phyloP scores from a whole-genome alignment of 92 coral and sea anemone genomes.

The Parazoanthus darwini region DNA sequence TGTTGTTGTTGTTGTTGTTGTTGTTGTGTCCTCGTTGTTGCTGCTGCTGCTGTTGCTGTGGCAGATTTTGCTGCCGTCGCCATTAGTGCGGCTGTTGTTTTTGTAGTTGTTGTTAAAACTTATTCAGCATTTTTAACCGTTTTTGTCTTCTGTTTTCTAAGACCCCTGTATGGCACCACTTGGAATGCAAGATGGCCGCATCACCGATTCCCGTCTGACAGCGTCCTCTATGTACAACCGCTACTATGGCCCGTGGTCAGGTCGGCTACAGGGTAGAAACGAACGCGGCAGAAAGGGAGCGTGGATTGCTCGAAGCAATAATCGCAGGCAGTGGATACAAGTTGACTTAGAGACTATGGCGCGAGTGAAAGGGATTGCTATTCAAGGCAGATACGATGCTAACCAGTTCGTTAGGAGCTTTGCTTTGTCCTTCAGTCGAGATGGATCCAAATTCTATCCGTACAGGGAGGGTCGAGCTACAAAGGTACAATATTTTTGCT shows the following conservation, averaged over 20 bases:
- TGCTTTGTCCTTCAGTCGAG: slow-evolving; percentile 22
- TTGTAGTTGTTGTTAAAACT: neutral
- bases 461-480: slow-evolving; percentile 3
- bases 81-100: neutral
- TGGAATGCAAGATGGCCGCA: slow-evolving; percentile 70
- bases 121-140: neutral
- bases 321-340: slow-evolving; percentile 50
- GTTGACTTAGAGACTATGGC: slow-evolving; percentile 24
- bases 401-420: slow-evolving; percentile 37
- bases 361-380: slow-evolving; percentile 34
- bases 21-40: neutral
- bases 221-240: slow-evolving; percentile 56
- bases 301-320: slow-evolving; percentile 46
- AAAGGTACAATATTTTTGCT: neutral
- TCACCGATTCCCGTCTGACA: slow-evolving; percentile 54
- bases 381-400: slow-evolving; percentile 38
- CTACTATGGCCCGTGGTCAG: slow-evolving; percentile 60
- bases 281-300: slow-evolving; percentile 48
- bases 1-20: neutral
- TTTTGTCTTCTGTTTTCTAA: neutral
- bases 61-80: neutral
- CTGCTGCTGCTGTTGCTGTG: neutral
- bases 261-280: slow-evolving; percentile 45
- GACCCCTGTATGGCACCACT: slow-evolving; percentile 59
- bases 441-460: slow-evolving; percentile 23